phyloP scores from a whole-genome alignment of 2,113 vertebrate species.

The Nibea albiflora region DNA sequence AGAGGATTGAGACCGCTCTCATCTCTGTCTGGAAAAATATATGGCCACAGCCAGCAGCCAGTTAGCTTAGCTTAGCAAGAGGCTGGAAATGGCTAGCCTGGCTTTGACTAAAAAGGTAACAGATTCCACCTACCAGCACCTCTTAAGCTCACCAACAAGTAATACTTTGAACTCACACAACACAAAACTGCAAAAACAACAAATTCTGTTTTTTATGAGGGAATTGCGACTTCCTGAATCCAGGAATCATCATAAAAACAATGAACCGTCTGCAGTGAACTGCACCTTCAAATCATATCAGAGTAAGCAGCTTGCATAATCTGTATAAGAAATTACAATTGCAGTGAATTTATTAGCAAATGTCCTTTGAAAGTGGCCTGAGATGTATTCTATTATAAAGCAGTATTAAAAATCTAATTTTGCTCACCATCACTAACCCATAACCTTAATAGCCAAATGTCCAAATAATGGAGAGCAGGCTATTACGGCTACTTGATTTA shows the following conservation, averaged over 20 bases:
- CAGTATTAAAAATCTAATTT: slow-evolving; percentile 34
- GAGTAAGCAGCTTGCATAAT: not conserved
- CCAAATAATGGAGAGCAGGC: slow-evolving; percentile 26
- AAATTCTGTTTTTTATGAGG: not conserved
- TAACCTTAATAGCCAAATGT: slow-evolving; percentile 37
- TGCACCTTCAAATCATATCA: not conserved
- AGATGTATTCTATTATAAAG: slow-evolving; percentile 8
- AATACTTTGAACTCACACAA: not conserved
- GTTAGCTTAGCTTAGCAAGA: not conserved
- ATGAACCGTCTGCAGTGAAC: not conserved
- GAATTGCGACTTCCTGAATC: accelerated
- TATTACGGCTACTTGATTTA: slow-evolving; percentile 36
- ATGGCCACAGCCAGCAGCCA: not conserved
- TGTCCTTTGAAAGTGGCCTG: not conserved
- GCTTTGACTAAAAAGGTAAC: not conserved
- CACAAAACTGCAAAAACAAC: not conserved
- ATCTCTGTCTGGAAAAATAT: not conserved
- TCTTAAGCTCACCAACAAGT: not conserved
- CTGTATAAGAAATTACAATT: slow-evolving; percentile 18
- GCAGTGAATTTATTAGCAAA: not conserved
- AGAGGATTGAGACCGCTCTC: not conserved
- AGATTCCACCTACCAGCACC: not conserved
- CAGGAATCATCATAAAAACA: not conserved
- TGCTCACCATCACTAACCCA: slow-evolving; percentile 12
- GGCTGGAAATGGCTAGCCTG: not conserved